Conservation (phyloP, 2,113 vertebrate genomes). For the Geococcyx californianus region DNA sequence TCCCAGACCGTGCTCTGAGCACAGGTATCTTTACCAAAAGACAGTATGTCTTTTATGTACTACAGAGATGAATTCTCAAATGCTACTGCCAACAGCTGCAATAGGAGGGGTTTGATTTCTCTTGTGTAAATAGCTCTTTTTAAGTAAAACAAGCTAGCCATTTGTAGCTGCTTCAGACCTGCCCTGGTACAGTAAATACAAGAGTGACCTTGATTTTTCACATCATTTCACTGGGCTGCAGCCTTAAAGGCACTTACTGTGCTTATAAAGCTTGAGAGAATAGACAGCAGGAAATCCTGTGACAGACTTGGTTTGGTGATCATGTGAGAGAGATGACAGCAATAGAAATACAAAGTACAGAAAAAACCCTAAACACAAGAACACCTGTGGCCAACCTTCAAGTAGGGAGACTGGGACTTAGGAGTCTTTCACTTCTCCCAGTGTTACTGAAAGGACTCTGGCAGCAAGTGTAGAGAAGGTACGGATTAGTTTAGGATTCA, state of each 20-base stretch:
- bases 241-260: not conserved
- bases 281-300: constrained; percentile 48
- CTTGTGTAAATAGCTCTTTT: not conserved
- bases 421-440: not conserved
- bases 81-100: not conserved
- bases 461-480: not conserved
- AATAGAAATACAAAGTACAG: not conserved
- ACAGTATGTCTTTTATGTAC: not conserved
- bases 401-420: not conserved
- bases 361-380: not conserved
- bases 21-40: not conserved
- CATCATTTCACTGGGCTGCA: not conserved
- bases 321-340: not conserved
- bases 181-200: constrained; percentile 10
- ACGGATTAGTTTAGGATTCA: not conserved
- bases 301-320: not conserved
- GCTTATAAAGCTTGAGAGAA: not conserved
- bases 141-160: constrained; percentile 4
- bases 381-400: not conserved
- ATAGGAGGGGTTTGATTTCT: not conserved
- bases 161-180: constrained; percentile 19
- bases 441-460: not conserved
- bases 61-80: not conserved
- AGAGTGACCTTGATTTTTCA: constrained; percentile 42
- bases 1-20: not conserved